A percentile compares a stretch with the other conserved stretches of the same genome.
Evolutionary conservation across 2,797 vertebrate genomes (phyloP).

Genomic region (Lerista edwardsae): DNA sequence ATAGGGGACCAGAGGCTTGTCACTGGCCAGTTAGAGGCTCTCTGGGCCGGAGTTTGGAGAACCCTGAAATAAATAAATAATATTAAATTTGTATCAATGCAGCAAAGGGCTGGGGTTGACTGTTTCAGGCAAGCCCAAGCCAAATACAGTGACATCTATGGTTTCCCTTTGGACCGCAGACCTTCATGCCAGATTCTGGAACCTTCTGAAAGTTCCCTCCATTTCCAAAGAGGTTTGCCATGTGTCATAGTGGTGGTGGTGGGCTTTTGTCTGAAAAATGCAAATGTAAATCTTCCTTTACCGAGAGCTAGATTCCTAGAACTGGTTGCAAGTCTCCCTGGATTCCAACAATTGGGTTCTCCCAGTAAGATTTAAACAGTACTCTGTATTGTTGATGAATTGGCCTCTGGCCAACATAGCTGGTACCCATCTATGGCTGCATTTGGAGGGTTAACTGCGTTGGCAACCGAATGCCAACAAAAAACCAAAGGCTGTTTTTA

Average conservation of each 20-base stretch:
- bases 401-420: background rate
- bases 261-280: background rate
- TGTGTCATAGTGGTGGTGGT: background rate
- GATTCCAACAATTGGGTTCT: no score
- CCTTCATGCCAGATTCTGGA: background rate
- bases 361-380: background rate
- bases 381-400: background rate
- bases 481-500: background rate
- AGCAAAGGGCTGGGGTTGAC: background rate
- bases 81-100: background rate
- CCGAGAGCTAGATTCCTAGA: background rate
- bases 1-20: no score
- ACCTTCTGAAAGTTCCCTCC: background rate
- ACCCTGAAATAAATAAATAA: no score
- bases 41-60: no score
- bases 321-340: background rate
- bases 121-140: no score
- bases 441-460: background rate
- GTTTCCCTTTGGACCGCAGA: background rate
- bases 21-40: no score
- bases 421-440: background rate
- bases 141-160: no score
- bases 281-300: background rate
- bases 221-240: background rate
- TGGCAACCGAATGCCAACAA: background rate